These are phyloP conservation scores for Sinocyclocheilus rhinocerous DNA, from an alignment of 2,113 vertebrate species.

Conservation along the genomic window DNA sequence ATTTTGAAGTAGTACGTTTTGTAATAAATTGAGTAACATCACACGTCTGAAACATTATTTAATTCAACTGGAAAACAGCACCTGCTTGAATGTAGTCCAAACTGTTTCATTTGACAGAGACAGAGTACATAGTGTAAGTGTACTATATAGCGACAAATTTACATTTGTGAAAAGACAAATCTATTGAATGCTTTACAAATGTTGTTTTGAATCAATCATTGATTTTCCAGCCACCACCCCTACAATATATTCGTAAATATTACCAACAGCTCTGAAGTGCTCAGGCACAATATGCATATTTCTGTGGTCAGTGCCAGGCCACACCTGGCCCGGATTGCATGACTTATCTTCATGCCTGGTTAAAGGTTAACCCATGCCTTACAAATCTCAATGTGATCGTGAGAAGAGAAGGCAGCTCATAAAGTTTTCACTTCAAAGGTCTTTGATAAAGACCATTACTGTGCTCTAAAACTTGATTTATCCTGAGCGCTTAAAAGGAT, in stretches of 20 bases:
- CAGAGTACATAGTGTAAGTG: neutral
- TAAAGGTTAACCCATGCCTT: conserved; percentile 53
- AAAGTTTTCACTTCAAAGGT: conserved; percentile 18
- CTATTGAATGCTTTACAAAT: neutral
- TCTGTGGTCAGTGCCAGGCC: conserved; percentile 23
- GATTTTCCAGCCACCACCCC: neutral
- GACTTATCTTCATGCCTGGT: conserved; percentile 43
- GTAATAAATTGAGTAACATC: neutral
- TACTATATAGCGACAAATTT: too few species aligned
- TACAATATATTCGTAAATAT: neutral
- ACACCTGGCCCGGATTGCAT: conserved; percentile 42
- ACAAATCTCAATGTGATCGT: neutral
- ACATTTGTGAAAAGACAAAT: too few species aligned
- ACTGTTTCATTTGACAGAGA: neutral
- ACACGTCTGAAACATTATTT: neutral
- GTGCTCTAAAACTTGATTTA: conserved; percentile 19
- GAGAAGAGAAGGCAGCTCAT: neutral
- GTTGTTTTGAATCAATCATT: too few species aligned
- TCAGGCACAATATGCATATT: neutral
- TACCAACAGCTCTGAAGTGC: neutral
- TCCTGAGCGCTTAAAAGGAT: neutral
- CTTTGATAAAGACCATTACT: neutral
- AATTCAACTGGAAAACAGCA: neutral
- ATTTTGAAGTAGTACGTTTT: neutral
- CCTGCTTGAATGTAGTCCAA: neutral